Conservation (phyloP, 2,888 invertebrate genomes). For the Heliconius cydno region DNA sequence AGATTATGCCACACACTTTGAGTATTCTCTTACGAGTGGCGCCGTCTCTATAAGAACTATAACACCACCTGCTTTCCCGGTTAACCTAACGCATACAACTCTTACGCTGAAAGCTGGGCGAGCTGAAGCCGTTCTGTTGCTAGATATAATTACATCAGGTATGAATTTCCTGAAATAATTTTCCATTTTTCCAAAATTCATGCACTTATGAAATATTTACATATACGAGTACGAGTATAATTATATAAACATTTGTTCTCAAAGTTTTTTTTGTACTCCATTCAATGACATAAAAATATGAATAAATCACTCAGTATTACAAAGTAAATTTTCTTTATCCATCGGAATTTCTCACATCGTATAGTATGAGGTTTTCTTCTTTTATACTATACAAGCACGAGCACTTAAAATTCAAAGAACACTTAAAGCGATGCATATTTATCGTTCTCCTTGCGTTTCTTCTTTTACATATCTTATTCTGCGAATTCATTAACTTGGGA, state of each 20-base stretch:
- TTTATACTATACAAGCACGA: background rate
- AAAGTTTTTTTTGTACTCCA: no score
- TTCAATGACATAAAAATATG: background rate
- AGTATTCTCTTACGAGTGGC: constrained; percentile 51
- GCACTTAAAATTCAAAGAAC: constrained; percentile 3
- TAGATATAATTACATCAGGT: constrained; percentile 32
- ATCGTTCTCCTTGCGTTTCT: background rate
- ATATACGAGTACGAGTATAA: background rate
- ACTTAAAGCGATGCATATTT: constrained; percentile 1
- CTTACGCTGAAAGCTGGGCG: constrained; percentile 60
- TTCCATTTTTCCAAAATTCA: no score
- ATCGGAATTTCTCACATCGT: background rate
- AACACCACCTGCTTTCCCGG: constrained; percentile 53
- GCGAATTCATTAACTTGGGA: background rate
- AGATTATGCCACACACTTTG: constrained; percentile 61
- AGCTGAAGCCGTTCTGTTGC: constrained; percentile 61
- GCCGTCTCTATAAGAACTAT: constrained; percentile 54
- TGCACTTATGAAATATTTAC: background rate
- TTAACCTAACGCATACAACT: constrained; percentile 53
- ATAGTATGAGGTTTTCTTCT: background rate
- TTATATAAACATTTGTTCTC: no score
- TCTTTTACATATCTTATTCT: background rate
- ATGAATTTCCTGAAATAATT: background rate
- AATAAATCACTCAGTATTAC: background rate
- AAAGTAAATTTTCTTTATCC: background rate